These are phyloP conservation scores for Poeciliopsis occidentalis DNA, from an alignment of 2,113 vertebrate species.

Conservation along the genomic window DNA sequence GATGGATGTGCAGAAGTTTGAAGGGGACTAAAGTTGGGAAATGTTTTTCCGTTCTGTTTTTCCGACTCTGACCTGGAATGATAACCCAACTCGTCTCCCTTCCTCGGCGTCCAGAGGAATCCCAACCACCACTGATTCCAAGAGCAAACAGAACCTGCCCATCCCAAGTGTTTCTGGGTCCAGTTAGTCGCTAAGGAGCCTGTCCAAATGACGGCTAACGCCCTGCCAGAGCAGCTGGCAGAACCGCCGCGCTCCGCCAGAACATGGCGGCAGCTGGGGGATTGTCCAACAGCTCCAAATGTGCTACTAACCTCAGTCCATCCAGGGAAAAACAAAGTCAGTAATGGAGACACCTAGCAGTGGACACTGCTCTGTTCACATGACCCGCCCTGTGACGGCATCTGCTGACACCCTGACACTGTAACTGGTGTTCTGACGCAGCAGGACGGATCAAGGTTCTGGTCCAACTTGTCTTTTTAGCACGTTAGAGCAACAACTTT, in stretches of 20 bases:
- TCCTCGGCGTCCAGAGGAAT: too few species aligned
- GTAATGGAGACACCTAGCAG: not conserved
- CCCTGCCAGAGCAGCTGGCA: slow-evolving; percentile 70
- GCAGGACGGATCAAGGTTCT: not conserved
- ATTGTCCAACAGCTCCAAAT: slow-evolving; percentile 45
- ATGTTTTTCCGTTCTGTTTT: too few species aligned
- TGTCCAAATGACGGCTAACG: slow-evolving; percentile 47
- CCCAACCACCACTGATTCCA: slow-evolving; percentile 27
- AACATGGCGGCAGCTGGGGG: slow-evolving; percentile 52
- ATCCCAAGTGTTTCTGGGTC: slow-evolving; percentile 22
- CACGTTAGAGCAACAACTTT: not conserved
- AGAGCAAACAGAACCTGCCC: slow-evolving; percentile 33
- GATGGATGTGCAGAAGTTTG: too few species aligned
- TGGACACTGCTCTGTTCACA: not conserved
- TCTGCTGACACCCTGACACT: not conserved
- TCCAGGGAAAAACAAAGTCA: slow-evolving; percentile 22
- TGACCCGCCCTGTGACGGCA: not conserved
- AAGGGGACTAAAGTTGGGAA: too few species aligned
- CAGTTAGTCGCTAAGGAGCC: slow-evolving; percentile 20
- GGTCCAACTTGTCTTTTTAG: not conserved
- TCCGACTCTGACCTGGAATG: too few species aligned
- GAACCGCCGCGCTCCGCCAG: slow-evolving; percentile 35
- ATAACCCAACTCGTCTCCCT: too few species aligned
- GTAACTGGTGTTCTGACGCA: not conserved
- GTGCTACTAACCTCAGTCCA: slow-evolving; percentile 35